Evolutionary conservation across 35 echinoderm and acorn worm genomes (phyloP), one percentile per base, ranked within the genome.

Genomic region (Anneissia japonica): DNA sequence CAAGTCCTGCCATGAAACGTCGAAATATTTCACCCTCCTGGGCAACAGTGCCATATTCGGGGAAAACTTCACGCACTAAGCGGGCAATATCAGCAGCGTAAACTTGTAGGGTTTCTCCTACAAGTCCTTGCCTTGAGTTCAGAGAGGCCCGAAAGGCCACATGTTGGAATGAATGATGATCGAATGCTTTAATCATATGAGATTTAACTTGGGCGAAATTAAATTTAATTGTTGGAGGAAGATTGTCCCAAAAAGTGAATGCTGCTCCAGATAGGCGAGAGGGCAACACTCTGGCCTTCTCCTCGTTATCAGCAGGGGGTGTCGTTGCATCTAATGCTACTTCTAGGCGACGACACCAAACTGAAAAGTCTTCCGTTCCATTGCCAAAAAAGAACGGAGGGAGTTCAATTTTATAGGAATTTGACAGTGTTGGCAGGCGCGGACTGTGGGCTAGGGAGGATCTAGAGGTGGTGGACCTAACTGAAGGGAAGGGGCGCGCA

Each of bases 101-200:
- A n/a, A 89, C 91, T 36, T 93, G 33, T 26, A 93, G 33, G 31
- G 87, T 30, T 72, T 89, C 87, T 11, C 75, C n/a, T 7, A 83
- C 31, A 0, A 34, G 40, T 31, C 87, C 32, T 0, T 74, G 83
- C 26, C 91, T 32, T 17, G 91, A 82, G 34, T 36, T 80, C 10
- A 93, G 1, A 46, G 74, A 41, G 9, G 77, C 9, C 35, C 81
- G 74, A n/a, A n/a, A n/a, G n/a, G n/a, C n/a, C n/a, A n/a, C n/a
- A n/a, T n/a, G n/a, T n/a, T n/a, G 79, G 21, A 64, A 64, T 64
- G 51, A 9, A 26, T 64, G 1, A 64, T 64, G 51, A 26, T 64
- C 51, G 26, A 64, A 64, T 2, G 51, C 51, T 23, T 64, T 64
- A 26, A 26, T 45, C 40, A 64, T 64, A 16, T 6, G 51, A 23